These are phyloP conservation scores for Ochropacha duplaris DNA, from an alignment of 2,888 invertebrate species.

Conservation along the genomic window DNA sequence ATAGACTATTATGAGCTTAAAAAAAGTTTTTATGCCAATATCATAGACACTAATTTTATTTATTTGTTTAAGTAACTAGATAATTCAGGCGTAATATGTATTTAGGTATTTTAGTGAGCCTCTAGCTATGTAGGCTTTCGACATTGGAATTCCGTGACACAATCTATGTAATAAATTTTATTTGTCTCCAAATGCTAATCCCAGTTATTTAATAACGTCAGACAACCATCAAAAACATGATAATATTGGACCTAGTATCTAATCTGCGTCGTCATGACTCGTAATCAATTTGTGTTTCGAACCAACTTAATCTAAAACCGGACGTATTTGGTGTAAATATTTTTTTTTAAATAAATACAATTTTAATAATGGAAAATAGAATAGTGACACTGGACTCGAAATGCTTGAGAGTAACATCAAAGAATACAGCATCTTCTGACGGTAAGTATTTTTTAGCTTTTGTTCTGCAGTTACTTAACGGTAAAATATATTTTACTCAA, in stretches of 20 bases:
- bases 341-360: slow-evolving; percentile 13
- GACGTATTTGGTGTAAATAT: slow-evolving; percentile 34
- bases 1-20: too few species aligned
- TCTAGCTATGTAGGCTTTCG: background rate
- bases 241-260: slow-evolving; percentile 63
- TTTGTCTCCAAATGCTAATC: slow-evolving; percentile 1
- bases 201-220: slow-evolving; percentile 13
- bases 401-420: slow-evolving; percentile 39
- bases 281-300: slow-evolving; percentile 51
- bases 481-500: too few species aligned
- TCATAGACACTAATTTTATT: too few species aligned
- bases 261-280: slow-evolving; percentile 51
- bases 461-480: too few species aligned
- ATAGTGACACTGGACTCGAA: slow-evolving; percentile 47
- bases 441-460: slow-evolving; percentile 40
- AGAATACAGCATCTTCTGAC: slow-evolving; percentile 53
- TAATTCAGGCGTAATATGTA: too few species aligned
- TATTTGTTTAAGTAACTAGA: too few species aligned
- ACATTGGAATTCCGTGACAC: background rate
- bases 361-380: slow-evolving; percentile 50
- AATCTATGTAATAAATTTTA: background rate
- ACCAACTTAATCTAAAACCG: slow-evolving; percentile 33
- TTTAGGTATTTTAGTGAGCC: too few species aligned
- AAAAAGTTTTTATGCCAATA: too few species aligned
- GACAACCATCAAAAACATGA: slow-evolving; percentile 35